phyloP scores from a whole-genome alignment of 2,113 vertebrate genomes.

The human region DNA sequence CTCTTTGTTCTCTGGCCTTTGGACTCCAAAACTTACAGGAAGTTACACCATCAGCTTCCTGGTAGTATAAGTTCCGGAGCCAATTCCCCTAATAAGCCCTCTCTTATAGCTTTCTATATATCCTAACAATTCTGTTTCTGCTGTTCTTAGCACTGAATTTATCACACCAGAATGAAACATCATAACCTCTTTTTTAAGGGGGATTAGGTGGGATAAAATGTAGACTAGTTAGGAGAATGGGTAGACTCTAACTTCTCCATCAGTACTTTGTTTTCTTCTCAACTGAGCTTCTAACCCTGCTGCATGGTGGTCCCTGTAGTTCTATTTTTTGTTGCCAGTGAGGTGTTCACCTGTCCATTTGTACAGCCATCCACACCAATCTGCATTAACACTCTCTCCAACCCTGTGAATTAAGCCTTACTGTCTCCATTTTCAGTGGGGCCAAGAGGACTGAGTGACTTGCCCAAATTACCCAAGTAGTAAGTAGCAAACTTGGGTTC shows the following conservation, averaged over 20 bases:
- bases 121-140: too few relatives aligned
- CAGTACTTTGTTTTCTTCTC: not conserved
- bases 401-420: accelerated
- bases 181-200: too few relatives aligned
- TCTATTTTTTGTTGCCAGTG: accelerated
- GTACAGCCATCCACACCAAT: not conserved
- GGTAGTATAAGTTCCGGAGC: too few relatives aligned
- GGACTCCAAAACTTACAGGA: too few relatives aligned
- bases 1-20: too few relatives aligned
- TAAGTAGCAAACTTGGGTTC: not conserved
- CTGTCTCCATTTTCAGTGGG: not conserved
- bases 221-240: accelerated
- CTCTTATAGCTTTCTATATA: too few relatives aligned
- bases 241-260: too few relatives aligned
- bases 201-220: accelerated
- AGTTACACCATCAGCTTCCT: too few relatives aligned
- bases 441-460: too few relatives aligned
- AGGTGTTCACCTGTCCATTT: accelerated
- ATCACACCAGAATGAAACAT: not conserved
- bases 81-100: too few relatives aligned
- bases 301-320: not conserved
- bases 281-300: accelerated
- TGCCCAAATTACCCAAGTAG: not conserved
- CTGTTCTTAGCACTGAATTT: too few relatives aligned
- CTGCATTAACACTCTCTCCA: accelerated